phyloP scores from a whole-genome alignment of 2,888 invertebrate species.

The Ophioninae sp. region DNA sequence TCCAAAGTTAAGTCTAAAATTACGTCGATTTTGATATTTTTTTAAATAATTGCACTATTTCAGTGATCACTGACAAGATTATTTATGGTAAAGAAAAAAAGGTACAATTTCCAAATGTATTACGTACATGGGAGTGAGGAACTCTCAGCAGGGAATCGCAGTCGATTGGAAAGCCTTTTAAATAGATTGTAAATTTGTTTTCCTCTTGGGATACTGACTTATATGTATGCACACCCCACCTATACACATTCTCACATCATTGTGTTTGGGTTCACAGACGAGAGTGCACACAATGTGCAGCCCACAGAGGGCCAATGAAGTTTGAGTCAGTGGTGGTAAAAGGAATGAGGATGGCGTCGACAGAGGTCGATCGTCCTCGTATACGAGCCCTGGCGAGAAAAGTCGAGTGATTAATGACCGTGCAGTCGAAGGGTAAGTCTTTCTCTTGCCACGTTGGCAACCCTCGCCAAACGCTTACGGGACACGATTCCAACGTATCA shows the following conservation, averaged over 20 bases:
- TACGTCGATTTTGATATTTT: background rate
- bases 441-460: slow-evolving; percentile 66
- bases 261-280: slow-evolving; percentile 59
- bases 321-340: slow-evolving; percentile 64
- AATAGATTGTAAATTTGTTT: slow-evolving; percentile 76
- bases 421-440: slow-evolving; percentile 72
- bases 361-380: slow-evolving; percentile 48
- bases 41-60: background rate
- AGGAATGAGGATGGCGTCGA: slow-evolving; percentile 59
- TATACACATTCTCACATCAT: slow-evolving; percentile 32
- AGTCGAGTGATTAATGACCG: slow-evolving; percentile 77
- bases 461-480: slow-evolving; percentile 64
- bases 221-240: slow-evolving; percentile 11
- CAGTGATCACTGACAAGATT: background rate
- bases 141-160: slow-evolving; percentile 64
- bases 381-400: slow-evolving; percentile 60
- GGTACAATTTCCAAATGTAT: slow-evolving; percentile 27
- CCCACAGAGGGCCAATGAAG: slow-evolving; percentile 68
- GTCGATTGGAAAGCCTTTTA: slow-evolving; percentile 74
- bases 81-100: slow-evolving; percentile 13
- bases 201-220: slow-evolving; percentile 52
- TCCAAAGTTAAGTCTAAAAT: background rate
- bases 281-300: slow-evolving; percentile 51
- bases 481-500: slow-evolving; percentile 43
- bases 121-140: slow-evolving; percentile 33